These are phyloP conservation scores for Caenorhabditis latens DNA, from an alignment of 1,140 invertebrate species.

Conservation along the genomic window DNA sequence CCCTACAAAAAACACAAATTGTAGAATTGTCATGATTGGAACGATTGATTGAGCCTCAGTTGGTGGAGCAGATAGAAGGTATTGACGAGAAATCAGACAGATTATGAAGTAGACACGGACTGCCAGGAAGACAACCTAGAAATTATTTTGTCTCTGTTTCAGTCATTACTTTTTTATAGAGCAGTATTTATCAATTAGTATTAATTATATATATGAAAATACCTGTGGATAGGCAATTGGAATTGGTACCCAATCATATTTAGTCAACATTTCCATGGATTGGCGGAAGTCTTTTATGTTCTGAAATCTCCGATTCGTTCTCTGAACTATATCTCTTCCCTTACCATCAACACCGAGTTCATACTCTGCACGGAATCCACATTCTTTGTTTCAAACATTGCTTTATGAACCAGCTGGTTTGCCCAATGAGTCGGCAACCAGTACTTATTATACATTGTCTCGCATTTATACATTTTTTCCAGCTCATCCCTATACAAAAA, in stretches of 20 bases:
- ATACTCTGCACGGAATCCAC: not conserved
- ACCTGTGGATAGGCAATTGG: conserved; percentile 76
- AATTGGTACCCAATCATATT: conserved; percentile 76
- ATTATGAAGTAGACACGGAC: conserved; percentile 71
- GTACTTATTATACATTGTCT: conserved; percentile 70
- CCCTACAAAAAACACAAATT: conserved; percentile 52
- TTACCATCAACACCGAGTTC: conserved; percentile 5
- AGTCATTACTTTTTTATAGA: too few species aligned
- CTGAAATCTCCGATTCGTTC: conserved; percentile 61
- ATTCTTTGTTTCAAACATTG: conserved; percentile 43
- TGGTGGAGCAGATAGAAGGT: conserved; percentile 53
- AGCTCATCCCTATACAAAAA: conserved; percentile 70
- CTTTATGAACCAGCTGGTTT: conserved; percentile 23
- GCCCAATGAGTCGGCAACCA: conserved; percentile 76
- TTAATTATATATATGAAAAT: too few species aligned
- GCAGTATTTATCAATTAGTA: too few species aligned
- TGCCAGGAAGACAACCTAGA: conserved; percentile 70
- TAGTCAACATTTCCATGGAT: conserved; percentile 71
- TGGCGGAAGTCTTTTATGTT: conserved; percentile 74
- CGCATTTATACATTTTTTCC: conserved; percentile 68
- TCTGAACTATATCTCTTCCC: too few species aligned
- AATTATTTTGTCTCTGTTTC: too few species aligned
- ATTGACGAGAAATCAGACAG: conserved; percentile 69
- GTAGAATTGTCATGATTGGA: conserved; percentile 54
- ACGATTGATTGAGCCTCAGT: conserved; percentile 37